Base-by-base conservation (phyloP, 2,113 vertebrate genomes). In the Thryonomys swinderianus region DNA sequence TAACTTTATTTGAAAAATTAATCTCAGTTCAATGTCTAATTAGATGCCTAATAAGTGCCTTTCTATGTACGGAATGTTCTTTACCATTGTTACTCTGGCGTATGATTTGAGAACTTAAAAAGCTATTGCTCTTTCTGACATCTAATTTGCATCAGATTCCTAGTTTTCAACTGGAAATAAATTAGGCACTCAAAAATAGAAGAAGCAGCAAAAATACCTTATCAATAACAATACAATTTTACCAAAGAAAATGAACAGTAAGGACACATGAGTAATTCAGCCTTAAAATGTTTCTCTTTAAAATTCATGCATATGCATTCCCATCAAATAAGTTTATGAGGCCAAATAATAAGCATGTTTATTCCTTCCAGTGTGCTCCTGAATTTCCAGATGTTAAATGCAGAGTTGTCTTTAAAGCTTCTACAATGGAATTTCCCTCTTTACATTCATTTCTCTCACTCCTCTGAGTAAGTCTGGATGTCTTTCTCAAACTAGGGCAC, bases 161-260 rank as follows among this genome's bases (percentile, higher is more conserved):
- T 95, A 95, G 85, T 89, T 96, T 95, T 61, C 55, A 88, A 55
- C 12, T 91, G 82, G 89, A 94, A 91, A 57, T 76, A 1, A 97
- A 67, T 74, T 85, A 97, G 30, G 69, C 1, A 88, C n/a, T 55
- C 53, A 90, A 86, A 93, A 88, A 73, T 18, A 91, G 42, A 91
- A 95, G 64, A 82, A 90, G 12, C 85, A 86, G n/a, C 57, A 3
- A 90, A 93, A 88, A 88, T 40, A 55, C 23, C 7, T 95, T 78
- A 91, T 78, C 61, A 78, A 27, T 89, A 94, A 73, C 14, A 90
- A 62, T 40, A 62, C 7, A 74, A 48, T 71, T 94, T 95, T 93
- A 80, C 45, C 9, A 51, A 94, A 90, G 83, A 78, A 27, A 81
- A 53, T 55, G 34, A 91, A 17, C 30, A 59, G 2, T 53, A 62